Evolutionary conservation across 2,113 vertebrate species (phyloP).

Genomic region (mouse (Mus musculus)): GRCm39 chr5:43193001-43193500

Average conservation of each 20-base stretch:
- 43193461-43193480: not conserved
- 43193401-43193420: not conserved
- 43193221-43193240: not conserved
- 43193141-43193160: not conserved
- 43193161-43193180: not conserved
- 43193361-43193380: not conserved
- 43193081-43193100: not conserved
- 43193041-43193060: not conserved
- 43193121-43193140: not conserved
- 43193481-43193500: not conserved
- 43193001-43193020: not conserved
- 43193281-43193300: not conserved
- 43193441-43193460: not conserved
- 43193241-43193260: not conserved
- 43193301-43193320: not conserved
- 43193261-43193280: not conserved
- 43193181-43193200: not conserved
- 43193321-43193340: not conserved
- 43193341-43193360: not conserved
- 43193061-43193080: not conserved
- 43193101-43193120: not conserved
- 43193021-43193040: not conserved
- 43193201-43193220: not conserved
- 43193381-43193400: not conserved
- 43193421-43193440: not conserved